phyloP scores from a whole-genome alignment of 2,888 invertebrate species.

The Dasypolia templi region DNA sequence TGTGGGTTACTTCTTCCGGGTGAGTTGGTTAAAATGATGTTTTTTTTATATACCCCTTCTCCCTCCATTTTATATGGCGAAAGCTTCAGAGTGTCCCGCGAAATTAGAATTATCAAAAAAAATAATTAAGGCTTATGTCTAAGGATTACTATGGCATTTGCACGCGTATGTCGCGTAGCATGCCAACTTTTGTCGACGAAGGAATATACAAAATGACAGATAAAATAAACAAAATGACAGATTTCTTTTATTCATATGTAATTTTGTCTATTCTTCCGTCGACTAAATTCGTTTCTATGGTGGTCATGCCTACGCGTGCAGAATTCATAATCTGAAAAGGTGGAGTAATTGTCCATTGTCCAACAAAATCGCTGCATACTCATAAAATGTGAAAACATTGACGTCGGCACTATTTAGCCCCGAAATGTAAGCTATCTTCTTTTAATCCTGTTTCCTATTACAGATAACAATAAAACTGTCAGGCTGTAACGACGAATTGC shows the following conservation, averaged over 20 bases:
- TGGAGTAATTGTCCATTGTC: not conserved
- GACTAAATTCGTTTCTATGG: no score
- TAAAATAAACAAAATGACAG: no score
- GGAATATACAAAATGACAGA: no score
- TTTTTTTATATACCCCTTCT: not conserved
- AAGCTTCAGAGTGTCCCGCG: no score
- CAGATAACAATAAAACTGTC: constrained; percentile 79
- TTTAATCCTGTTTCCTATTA: constrained; percentile 42
- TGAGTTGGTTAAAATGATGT: constrained; percentile 58
- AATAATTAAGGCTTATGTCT: not conserved
- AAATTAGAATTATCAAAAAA: no score
- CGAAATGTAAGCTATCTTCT: not conserved
- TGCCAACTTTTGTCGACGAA: no score
- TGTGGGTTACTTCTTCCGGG: constrained; percentile 79
- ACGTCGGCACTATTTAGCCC: not conserved
- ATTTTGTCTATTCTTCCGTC: no score
- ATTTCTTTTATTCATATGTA: no score
- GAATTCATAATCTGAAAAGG: not conserved
- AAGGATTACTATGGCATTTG: no score
- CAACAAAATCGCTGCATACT: not conserved
- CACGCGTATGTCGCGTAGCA: no score
- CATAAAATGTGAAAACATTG: not conserved
- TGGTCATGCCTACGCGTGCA: no score
- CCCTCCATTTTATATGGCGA: no score
- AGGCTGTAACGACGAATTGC: constrained; percentile 78